Evolutionary conservation across 2,113 vertebrate genomes (phyloP), one percentile per base, ranked within the genome.

Genomic region (Carettochelys insculpta): DNA sequence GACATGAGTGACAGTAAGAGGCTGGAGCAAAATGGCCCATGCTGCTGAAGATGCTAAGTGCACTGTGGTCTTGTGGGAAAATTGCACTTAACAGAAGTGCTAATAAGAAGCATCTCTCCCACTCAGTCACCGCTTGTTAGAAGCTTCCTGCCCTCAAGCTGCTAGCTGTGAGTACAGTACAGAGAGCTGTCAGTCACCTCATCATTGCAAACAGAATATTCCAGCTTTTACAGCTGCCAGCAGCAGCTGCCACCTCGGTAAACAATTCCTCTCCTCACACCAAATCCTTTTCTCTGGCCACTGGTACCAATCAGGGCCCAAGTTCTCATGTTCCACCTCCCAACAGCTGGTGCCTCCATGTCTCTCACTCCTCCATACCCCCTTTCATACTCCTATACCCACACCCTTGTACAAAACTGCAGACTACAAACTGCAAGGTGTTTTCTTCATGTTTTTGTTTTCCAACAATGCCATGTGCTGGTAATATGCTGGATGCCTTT

Each of bases 31-130:
- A 87, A 51, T 76, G 27, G 75, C 85, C 58, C 58, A 54, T 11
- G 3, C 53, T 88, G 31, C 89, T 71, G 91, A 90, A 80, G 45
- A 47, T 78, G 24, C 4, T 61, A 79, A 65, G 87, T 92, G 52
- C 19, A 22, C 87, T 82, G 87, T 92, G 12, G 25, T 50, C 68
- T 48, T 19, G 78, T 68, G 43, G 78, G 7, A 25, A 92, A 92
- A 89, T 1, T 48, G 92, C 89, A 16, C 89, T 95, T 90, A 83
- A 52, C 9, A n/a, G 25, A 92, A 84, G 24, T 89, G n/a, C 6
- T 94, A 84, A 84, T 86, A 90, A 1, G 77, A 86, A 95, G 19
- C 19, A 78, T 38, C 51, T 41, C 1, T 87, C 89, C 89, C 56
- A 88, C 27, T 93, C 85, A 84, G 11, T 50, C 71, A 89, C n/a